Base-by-base conservation (phyloP, 2,113 vertebrate genomes). In the Myanophis thanlyinensis region DNA sequence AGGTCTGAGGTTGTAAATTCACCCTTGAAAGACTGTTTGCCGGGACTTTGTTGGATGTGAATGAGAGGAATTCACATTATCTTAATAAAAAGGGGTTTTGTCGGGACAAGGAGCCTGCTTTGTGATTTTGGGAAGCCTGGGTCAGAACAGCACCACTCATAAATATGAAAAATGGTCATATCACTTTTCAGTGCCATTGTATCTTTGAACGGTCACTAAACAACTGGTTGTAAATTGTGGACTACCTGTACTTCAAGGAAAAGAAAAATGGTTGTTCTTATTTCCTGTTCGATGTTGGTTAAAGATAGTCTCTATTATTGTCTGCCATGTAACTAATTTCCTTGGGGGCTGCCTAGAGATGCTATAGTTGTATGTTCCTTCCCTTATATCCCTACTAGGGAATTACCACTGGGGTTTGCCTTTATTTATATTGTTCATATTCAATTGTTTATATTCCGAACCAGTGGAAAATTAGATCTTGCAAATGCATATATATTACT, bases 401-500 rank as follows among this genome's bases (percentile, higher is more conserved):
- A 80, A 22, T 80, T 80, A 35, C 35, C 73, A 22, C 18, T 2
- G 15, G 48, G n/a, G 46, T 48, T 53, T n/a, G 15, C 12, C 52
- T 15, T 46, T 25, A 47, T 54, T 54, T 46, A 54, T 27, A 91
- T 27, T 46, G 25, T 47, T 85, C 47, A n/a, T 85, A 85, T 54
- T 62, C 30, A 47, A 8, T 51, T 48, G 5, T 30, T n/a, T 25
- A 23, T 54, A 51, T 90, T 51, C 47, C 12, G 20, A 73, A 49
- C 8, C 59, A 73, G 30, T 40, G 51, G 5, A 18, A 20, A 67
- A n/a, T n/a, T n/a, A 18, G 0, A 0, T 89, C 12, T 35, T 89
- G 88, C 2, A 47, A 27, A 46, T 47, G 4, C 15, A 46, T 54
- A 22, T 54, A 54, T 53, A 11, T 20, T 0, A 0, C 30, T 59